phyloP scores from a whole-genome alignment of 2,113 vertebrate genomes.

The Crypturellus undulatus region DNA sequence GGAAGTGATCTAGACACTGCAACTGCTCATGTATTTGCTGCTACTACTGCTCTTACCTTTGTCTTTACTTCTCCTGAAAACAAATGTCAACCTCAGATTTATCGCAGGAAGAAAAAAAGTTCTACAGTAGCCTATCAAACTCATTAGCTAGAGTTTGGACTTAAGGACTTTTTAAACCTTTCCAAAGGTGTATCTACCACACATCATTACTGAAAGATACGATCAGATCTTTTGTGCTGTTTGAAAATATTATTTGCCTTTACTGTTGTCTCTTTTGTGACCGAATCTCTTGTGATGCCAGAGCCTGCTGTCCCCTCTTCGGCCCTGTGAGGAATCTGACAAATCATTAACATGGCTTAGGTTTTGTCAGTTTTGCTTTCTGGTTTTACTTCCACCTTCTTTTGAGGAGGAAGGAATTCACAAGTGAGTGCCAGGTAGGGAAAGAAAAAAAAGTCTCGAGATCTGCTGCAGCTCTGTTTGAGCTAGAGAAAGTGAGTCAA shows the following conservation, averaged over 20 bases:
- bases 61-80: not conserved
- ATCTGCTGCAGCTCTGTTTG: not conserved
- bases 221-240: not conserved
- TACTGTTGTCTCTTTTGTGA: not conserved
- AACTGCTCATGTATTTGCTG: not conserved
- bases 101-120: not conserved
- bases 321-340: not conserved
- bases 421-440: not conserved
- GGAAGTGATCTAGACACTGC: not conserved
- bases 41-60: not conserved
- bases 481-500: not conserved
- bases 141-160: not conserved
- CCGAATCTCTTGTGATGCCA: not conserved
- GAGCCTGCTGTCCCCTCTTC: not conserved
- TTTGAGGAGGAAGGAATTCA: not conserved
- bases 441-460: not conserved
- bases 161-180: not conserved
- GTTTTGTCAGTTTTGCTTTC: not conserved
- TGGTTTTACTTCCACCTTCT: not conserved
- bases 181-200: not conserved
- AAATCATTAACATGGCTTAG: not conserved
- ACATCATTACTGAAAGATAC: not conserved
- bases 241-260: not conserved
- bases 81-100: not conserved
- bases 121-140: not conserved